A percentile compares a stretch with the other conserved stretches of the same genome.
These are phyloP conservation scores for Hermaeophaga mercurialis DNA, from an alignment of 2,888 invertebrate genomes.

Conservation along the genomic window DNA sequence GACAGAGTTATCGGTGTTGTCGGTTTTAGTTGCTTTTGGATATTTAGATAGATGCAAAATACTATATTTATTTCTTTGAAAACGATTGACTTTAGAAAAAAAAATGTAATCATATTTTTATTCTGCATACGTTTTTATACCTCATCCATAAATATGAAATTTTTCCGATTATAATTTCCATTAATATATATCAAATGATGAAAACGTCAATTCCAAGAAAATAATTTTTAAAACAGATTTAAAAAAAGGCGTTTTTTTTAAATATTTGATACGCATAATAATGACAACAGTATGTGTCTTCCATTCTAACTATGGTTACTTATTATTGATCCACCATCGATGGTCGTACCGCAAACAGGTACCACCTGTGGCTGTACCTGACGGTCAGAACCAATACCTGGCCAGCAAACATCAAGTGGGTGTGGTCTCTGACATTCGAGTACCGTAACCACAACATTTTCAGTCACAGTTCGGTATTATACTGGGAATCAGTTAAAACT, in stretches of 20 bases:
- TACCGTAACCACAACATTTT: slow-evolving; percentile 50
- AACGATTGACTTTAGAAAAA: too few species aligned
- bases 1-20: too few species aligned
- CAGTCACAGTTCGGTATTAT: slow-evolving; percentile 54
- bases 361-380: slow-evolving; percentile 37
- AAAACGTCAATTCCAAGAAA: too few species aligned
- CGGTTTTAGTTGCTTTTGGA: too few species aligned
- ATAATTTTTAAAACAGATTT: too few species aligned
- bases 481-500: slow-evolving; percentile 53
- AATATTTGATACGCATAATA: not conserved
- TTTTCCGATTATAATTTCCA: too few species aligned
- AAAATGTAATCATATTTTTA: too few species aligned
- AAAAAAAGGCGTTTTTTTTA: not conserved
- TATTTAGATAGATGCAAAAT: too few species aligned
- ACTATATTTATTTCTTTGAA: too few species aligned
- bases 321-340: slow-evolving; percentile 25
- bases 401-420: slow-evolving; percentile 28
- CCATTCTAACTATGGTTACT: not conserved
- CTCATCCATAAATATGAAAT: too few species aligned
- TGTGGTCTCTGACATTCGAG: slow-evolving; percentile 46
- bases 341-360: slow-evolving; percentile 30
- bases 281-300: not conserved
- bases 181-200: too few species aligned
- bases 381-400: slow-evolving; percentile 43
- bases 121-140: too few species aligned